Evolutionary conservation across 2,113 vertebrate species (phyloP), one percentile per base, ranked within the genome.

Genomic region (Willisornis vidua): DNA sequence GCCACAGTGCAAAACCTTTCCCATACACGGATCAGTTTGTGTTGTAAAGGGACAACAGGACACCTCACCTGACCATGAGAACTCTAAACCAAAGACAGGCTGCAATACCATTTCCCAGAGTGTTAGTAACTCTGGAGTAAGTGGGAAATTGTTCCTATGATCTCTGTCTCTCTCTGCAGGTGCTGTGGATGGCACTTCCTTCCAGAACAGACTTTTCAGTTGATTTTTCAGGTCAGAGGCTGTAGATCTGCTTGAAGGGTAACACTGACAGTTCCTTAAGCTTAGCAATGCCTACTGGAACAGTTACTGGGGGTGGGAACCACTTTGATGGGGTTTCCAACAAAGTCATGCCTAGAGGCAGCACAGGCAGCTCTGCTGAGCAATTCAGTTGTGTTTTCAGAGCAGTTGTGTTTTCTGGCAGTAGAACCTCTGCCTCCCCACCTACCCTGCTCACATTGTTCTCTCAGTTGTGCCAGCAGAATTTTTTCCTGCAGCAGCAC

Each of bases 181-280:
- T 77, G 39, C 28, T 20, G n/a, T 22, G 33, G 54, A 59, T 13
- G 39, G 66, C 58, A 93, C 67, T 31, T 97, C 96, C 73, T 94
- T 82, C 48, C 97, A 82, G 66, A 94, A 70, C 43, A 98, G 94
- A 88, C 76, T 96, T 96, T 95, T 97, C 90, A 98, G 86, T 63
- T 98, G 95, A 33, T 98, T 97, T 87, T 98, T 98, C 91, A 99
- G 94, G 71, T 98, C 97, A 65, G 96, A 97, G 52, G 98, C 94
- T 13, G 87, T 51, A 37, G 95, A 92, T 93, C 98, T 98, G 91
- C 37, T 13, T 85, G 88, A 94, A 80, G 37, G 71, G 24, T 37
- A 63, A 45, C 51, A 54, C 22, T 88, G 51, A n/a, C 46, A 76
- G 71, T 43, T 33, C 33, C 55, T 67, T 57, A 33, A 5, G 6